These are phyloP conservation scores for Scaptomyza cyrtandrae DNA, from an alignment of 2,888 invertebrate species.

Conservation along the genomic window DNA sequence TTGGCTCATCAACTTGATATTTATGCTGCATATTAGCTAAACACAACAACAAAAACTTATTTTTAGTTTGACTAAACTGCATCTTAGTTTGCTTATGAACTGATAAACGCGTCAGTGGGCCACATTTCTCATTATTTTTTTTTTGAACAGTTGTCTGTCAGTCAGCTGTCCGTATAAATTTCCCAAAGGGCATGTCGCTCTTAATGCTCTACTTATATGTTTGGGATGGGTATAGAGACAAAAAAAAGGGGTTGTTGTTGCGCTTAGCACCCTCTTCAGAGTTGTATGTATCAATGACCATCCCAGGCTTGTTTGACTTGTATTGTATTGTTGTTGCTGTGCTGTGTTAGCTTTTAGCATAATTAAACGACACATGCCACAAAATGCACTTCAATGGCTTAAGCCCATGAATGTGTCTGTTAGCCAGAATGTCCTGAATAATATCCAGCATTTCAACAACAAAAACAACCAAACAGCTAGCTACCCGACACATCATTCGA, in stretches of 20 bases:
- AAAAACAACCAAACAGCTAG: not conserved
- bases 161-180: constrained; percentile 55
- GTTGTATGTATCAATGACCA: constrained; percentile 67
- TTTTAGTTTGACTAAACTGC: not conserved
- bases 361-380: constrained; percentile 85
- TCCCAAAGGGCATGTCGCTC: constrained; percentile 55
- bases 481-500: constrained; percentile 42
- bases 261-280: constrained; percentile 66
- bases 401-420: constrained; percentile 17
- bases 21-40: constrained; percentile 38
- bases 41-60: not conserved
- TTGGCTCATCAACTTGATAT: constrained; percentile 39
- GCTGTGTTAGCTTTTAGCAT: constrained; percentile 82
- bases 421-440: not conserved
- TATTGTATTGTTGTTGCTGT: constrained; percentile 18
- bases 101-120: constrained; percentile 15
- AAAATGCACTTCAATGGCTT: constrained; percentile 82
- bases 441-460: constrained; percentile 14
- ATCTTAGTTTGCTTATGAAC: no score
- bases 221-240: not conserved
- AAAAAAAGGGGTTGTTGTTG: constrained; percentile 42
- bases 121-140: constrained; percentile 33
- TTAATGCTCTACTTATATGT: constrained; percentile 42
- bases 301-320: constrained; percentile 40
- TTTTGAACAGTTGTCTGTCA: constrained; percentile 74